Evolutionary conservation across 1,140 invertebrate genomes (phyloP).

Genomic region (Neodiprion lecontei): DNA sequence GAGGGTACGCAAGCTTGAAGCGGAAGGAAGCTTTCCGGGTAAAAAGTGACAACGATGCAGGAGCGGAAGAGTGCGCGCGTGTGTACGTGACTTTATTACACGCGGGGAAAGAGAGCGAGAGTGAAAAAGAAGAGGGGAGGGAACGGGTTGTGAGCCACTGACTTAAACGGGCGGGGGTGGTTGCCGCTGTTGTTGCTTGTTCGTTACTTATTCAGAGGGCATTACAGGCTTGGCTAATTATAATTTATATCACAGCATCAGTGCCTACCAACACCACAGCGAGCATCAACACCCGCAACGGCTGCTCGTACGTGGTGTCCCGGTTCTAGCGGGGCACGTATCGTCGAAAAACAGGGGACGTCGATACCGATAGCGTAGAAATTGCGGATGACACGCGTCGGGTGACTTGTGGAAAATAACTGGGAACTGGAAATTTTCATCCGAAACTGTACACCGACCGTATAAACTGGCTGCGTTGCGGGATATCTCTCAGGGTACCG

Average conservation of each 20-base stretch:
- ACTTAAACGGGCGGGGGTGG: slow-evolving; percentile 51
- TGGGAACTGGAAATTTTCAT: no score
- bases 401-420: no score
- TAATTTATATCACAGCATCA: slow-evolving; percentile 56
- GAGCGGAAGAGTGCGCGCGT: no score
- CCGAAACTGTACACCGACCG: no score
- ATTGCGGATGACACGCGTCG: no score
- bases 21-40: background rate
- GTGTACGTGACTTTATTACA: background rate
- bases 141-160: slow-evolving; percentile 27
- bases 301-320: background rate
- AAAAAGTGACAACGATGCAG: no score
- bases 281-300: background rate
- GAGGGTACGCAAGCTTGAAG: background rate
- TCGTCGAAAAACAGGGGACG: no score
- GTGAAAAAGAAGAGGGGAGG: background rate
- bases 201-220: slow-evolving; percentile 55
- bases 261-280: slow-evolving; percentile 48
- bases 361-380: no score
- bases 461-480: no score
- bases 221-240: slow-evolving; percentile 56
- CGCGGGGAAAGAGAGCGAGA: background rate
- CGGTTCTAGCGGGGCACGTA: no score
- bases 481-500: no score
- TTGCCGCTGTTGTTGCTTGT: slow-evolving; percentile 48